These are phyloP conservation scores for Pseudachorutes palmiensis DNA, from an alignment of 1,140 invertebrate genomes.

Conservation along the genomic window DNA sequence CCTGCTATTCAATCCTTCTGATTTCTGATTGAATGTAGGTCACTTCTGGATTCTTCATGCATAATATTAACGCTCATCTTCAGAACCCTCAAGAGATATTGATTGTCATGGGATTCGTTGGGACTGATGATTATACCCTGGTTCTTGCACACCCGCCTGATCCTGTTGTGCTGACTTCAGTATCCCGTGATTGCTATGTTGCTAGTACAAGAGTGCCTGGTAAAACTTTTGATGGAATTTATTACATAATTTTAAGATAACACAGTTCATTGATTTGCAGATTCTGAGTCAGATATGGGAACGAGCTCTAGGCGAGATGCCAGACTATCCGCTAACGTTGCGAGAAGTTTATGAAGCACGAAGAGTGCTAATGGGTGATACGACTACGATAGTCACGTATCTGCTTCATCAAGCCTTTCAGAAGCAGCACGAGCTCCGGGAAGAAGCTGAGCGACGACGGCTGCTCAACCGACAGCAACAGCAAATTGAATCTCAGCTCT, in stretches of 20 bases:
- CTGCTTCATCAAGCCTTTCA: not conserved
- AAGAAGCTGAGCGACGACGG: not conserved
- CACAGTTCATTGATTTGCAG: no score
- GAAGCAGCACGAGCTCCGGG: not conserved
- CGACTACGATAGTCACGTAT: slow-evolving; percentile 42
- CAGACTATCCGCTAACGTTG: slow-evolving; percentile 50
- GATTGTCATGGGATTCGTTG: slow-evolving; percentile 69
- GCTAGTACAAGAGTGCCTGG: slow-evolving; percentile 82
- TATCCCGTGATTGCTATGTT: slow-evolving; percentile 74
- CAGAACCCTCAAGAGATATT: slow-evolving; percentile 65
- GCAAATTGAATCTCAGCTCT: not conserved
- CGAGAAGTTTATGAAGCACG: slow-evolving; percentile 58
- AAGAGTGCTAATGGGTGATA: slow-evolving; percentile 53
- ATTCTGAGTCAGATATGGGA: slow-evolving; percentile 52
- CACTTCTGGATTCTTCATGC: slow-evolving; percentile 76
- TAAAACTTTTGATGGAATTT: slow-evolving; percentile 42
- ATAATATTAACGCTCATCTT: slow-evolving; percentile 70
- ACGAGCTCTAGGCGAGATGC: slow-evolving; percentile 45
- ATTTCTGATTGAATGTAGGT: slow-evolving; percentile 49
- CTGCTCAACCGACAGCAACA: not conserved
- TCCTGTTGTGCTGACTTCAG: slow-evolving; percentile 64
- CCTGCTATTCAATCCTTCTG: not conserved
- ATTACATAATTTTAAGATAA: slow-evolving; percentile 10
- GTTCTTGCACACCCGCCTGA: slow-evolving; percentile 59
- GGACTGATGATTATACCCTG: slow-evolving; percentile 49